A percentile compares a stretch with the other conserved stretches of the same genome.
phyloP scores from a whole-genome alignment of 64 coral and sea anemone species.

The Pachyseris speciosa region DNA sequence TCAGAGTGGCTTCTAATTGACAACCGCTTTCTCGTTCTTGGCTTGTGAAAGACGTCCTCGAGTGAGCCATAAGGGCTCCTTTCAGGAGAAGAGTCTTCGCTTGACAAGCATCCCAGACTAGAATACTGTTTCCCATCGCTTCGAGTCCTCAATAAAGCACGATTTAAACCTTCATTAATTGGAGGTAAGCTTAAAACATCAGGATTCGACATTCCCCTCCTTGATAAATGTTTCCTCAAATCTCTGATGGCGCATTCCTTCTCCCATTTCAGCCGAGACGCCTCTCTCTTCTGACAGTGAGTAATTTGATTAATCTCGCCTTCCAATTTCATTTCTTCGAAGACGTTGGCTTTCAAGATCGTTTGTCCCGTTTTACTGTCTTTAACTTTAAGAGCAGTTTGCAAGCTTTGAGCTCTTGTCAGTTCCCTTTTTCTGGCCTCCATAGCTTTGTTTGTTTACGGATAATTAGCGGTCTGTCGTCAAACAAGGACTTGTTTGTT shows the following conservation, averaged over 20 bases:
- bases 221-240: background rate
- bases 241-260: slow-evolving; percentile 1
- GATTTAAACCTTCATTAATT: background rate
- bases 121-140: background rate
- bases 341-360: slow-evolving; percentile 25
- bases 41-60: background rate
- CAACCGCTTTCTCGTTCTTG: background rate
- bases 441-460: background rate
- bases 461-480: background rate
- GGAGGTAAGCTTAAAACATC: background rate
- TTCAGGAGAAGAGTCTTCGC: slow-evolving; percentile 10
- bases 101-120: background rate
- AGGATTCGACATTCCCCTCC: background rate
- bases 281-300: slow-evolving; percentile 1
- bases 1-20: background rate
- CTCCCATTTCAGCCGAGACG: slow-evolving; percentile 9
- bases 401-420: background rate
- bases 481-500: background rate
- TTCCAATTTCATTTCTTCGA: slow-evolving; percentile 28
- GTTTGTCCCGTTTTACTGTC: slow-evolving; percentile 17
- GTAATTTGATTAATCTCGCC: background rate
- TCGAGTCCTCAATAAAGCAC: background rate
- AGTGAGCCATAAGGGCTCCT: background rate
- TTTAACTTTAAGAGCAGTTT: background rate
- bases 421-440: background rate